Evolutionary conservation across 2,888 invertebrate genomes (phyloP).

Genomic region (Drosophila heteroneura): DNA sequence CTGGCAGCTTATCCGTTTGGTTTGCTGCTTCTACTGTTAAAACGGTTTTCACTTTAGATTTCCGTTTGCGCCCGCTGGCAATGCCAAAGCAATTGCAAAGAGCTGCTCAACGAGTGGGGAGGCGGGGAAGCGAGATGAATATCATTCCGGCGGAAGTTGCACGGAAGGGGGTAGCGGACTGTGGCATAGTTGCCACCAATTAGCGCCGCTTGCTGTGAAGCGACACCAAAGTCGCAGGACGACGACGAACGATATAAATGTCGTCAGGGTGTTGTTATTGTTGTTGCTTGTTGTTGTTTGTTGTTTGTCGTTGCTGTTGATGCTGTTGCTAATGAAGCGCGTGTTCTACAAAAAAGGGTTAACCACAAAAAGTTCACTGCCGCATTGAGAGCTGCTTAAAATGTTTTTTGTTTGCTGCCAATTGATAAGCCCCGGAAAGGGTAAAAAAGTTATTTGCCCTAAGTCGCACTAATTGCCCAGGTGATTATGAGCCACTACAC

Average conservation of each 20-base stretch:
- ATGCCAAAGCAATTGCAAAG: slow-evolving; percentile 23
- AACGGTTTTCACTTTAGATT: slow-evolving; percentile 82
- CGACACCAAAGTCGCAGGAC: slow-evolving; percentile 53
- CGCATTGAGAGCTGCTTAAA: slow-evolving; percentile 57
- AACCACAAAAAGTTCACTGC: slow-evolving; percentile 56
- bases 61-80: slow-evolving; percentile 62
- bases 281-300: slow-evolving; percentile 16
- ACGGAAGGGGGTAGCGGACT: slow-evolving; percentile 22
- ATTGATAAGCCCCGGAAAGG: slow-evolving; percentile 16
- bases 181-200: slow-evolving; percentile 73
- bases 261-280: slow-evolving; percentile 51
- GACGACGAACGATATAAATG: slow-evolving; percentile 39
- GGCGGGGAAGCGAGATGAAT: slow-evolving; percentile 43
- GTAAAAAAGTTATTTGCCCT: slow-evolving; percentile 21
- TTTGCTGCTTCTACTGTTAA: slow-evolving; percentile 58
- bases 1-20: slow-evolving; percentile 32
- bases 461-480: slow-evolving; percentile 70
- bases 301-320: slow-evolving; percentile 17
- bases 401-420: slow-evolving; percentile 16
- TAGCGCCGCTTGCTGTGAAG: slow-evolving; percentile 73
- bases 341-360: slow-evolving; percentile 31
- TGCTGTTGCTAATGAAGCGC: slow-evolving; percentile 41
- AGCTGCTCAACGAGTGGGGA: slow-evolving; percentile 6
- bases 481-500: slow-evolving; percentile 38
- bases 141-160: slow-evolving; percentile 78